Percentiles rank a stretch among this genome's conserved stretches.
phyloP scores from a whole-genome alignment of 1,140 invertebrate genomes.

The Megalopta genalis region DNA sequence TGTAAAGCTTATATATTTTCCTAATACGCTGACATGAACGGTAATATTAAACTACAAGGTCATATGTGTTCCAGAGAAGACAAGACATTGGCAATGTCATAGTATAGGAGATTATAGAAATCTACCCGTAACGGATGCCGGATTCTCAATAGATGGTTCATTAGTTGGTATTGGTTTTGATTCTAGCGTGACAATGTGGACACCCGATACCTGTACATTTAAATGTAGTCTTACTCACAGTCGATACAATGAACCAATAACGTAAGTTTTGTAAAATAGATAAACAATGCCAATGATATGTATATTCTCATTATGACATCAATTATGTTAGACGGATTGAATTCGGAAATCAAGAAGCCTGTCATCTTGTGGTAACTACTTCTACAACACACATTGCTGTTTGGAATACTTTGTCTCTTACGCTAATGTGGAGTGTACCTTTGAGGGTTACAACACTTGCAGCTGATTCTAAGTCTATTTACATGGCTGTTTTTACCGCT shows the following conservation, averaged over 20 bases:
- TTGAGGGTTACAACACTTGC: slow-evolving; percentile 80
- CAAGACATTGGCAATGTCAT: slow-evolving; percentile 84
- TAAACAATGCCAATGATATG: neutral
- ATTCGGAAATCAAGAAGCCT: slow-evolving; percentile 84
- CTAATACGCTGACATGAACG: slow-evolving; percentile 21
- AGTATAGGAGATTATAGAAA: slow-evolving; percentile 84
- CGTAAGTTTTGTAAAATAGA: slow-evolving; percentile 59
- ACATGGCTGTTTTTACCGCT: slow-evolving; percentile 85
- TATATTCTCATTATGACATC: neutral
- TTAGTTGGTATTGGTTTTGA: slow-evolving; percentile 87
- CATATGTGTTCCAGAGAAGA: slow-evolving; percentile 73
- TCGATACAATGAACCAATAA: slow-evolving; percentile 71
- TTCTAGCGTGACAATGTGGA: slow-evolving; percentile 87
- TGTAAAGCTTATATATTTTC: slow-evolving; percentile 53
- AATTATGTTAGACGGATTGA: slow-evolving; percentile 79
- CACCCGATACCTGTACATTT: slow-evolving; percentile 80
- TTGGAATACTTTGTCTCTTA: slow-evolving; percentile 87
- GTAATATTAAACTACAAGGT: slow-evolving; percentile 40
- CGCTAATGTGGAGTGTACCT: slow-evolving; percentile 82
- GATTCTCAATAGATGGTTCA: slow-evolving; percentile 89
- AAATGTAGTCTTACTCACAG: slow-evolving; percentile 78
- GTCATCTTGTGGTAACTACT: slow-evolving; percentile 84
- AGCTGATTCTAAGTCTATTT: slow-evolving; percentile 83
- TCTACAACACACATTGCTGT: slow-evolving; percentile 82
- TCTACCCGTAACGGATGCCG: slow-evolving; percentile 80